These are phyloP conservation scores for Leptopilina clavipes DNA, from an alignment of 1,140 invertebrate species.

Conservation along the genomic window DNA sequence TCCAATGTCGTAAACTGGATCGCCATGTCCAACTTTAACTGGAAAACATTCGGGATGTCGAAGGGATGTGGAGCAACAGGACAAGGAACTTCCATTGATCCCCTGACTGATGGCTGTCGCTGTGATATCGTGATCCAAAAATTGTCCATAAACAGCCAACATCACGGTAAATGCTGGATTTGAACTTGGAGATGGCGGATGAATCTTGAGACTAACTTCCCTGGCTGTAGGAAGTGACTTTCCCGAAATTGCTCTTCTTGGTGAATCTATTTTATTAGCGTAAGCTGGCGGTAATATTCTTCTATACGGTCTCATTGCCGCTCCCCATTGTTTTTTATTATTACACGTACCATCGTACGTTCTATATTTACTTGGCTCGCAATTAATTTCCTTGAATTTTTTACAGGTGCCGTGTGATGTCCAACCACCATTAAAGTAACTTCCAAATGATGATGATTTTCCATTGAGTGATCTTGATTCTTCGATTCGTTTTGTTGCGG, in stretches of 20 bases:
- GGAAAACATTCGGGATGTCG: constrained; percentile 89
- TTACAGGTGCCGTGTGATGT: constrained; percentile 56
- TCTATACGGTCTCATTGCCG: constrained; percentile 84
- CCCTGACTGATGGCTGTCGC: constrained; percentile 86
- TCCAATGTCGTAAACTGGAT: constrained; percentile 81
- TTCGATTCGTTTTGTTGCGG: constrained; percentile 78
- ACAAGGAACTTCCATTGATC: constrained; percentile 79
- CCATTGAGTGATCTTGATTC: constrained; percentile 56
- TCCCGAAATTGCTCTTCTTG: constrained; percentile 77
- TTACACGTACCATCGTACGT: constrained; percentile 88
- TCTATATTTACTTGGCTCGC: constrained; percentile 77
- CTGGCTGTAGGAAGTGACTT: constrained; percentile 81
- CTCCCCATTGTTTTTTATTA: constrained; percentile 81
- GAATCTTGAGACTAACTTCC: constrained; percentile 82
- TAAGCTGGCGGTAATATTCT: constrained; percentile 85
- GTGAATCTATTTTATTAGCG: constrained; percentile 84
- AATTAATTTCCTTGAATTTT: constrained; percentile 48
- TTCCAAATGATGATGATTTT: constrained; percentile 61
- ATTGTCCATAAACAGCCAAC: constrained; percentile 94
- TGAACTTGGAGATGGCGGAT: constrained; percentile 81
- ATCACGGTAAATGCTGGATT: constrained; percentile 87
- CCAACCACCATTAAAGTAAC: constrained; percentile 77
- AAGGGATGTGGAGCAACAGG: constrained; percentile 75
- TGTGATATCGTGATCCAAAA: constrained; percentile 96
- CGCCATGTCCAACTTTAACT: constrained; percentile 79